Conservation (phyloP, 2,113 vertebrate genomes). For the Hepsetus odoe region DNA sequence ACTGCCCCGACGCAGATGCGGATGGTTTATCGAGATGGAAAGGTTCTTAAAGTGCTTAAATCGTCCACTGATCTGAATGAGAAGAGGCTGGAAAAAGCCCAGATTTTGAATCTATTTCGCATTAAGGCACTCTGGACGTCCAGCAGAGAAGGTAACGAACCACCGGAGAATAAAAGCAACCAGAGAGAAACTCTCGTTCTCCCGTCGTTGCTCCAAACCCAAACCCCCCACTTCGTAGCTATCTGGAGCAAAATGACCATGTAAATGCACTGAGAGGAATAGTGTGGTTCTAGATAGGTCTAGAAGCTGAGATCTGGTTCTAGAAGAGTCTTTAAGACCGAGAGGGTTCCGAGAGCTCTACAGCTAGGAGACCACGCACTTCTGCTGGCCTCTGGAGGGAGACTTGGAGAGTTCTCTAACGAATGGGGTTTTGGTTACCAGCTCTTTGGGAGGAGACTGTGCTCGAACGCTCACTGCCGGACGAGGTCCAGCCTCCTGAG, state of each 20-base stretch:
- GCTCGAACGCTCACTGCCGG: slow-evolving; percentile 55
- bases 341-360: slow-evolving; percentile 48
- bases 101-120: not conserved
- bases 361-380: slow-evolving; percentile 74
- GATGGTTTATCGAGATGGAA: no score
- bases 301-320: slow-evolving; percentile 17
- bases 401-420: slow-evolving; percentile 59
- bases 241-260: slow-evolving; percentile 53
- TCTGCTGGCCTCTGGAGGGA: slow-evolving; percentile 61
- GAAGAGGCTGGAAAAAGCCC: not conserved
- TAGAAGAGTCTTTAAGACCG: slow-evolving; percentile 13
- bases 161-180: not conserved
- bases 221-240: not conserved
- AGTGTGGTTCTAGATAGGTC: slow-evolving; percentile 21
- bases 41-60: not conserved
- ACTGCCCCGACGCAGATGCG: no score
- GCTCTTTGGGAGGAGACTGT: slow-evolving; percentile 61
- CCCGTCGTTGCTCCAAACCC: not conserved
- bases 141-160: not conserved
- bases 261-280: slow-evolving; percentile 68
- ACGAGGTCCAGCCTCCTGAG: slow-evolving; percentile 58
- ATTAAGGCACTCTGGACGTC: not conserved
- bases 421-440: slow-evolving; percentile 71
- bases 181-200: not conserved
- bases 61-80: no score